These are phyloP conservation scores for Drosophila nr. perissopoda DNA, from an alignment of 2,888 invertebrate genomes.

Conservation along the genomic window DNA sequence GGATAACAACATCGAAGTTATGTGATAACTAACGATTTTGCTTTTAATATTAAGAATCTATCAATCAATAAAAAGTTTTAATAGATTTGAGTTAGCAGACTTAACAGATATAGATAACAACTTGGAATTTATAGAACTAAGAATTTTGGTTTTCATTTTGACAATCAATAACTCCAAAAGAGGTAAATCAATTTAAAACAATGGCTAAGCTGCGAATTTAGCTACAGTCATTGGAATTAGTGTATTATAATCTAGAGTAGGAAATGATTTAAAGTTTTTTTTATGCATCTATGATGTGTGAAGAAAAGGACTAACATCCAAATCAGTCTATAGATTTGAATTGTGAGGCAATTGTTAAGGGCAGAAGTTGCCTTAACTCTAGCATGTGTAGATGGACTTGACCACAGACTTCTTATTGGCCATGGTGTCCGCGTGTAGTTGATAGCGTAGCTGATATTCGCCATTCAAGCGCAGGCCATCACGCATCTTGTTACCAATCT, in stretches of 20 bases:
- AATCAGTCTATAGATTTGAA: background rate
- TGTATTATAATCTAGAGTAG: background rate
- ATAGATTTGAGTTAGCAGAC: background rate
- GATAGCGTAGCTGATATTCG: constrained; percentile 87
- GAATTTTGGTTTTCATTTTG: constrained; percentile 21
- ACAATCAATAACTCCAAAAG: constrained; percentile 6
- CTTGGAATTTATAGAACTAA: constrained; percentile 8
- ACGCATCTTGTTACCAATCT: constrained; percentile 94
- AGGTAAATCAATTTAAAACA: constrained; percentile 18
- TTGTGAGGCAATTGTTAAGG: background rate
- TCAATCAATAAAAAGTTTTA: no score
- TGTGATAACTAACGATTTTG: no score
- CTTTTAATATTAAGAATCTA: no score
- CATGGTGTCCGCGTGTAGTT: constrained; percentile 93
- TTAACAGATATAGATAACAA: background rate
- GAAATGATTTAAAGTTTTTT: no score
- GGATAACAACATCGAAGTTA: no score
- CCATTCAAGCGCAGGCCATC: constrained; percentile 90
- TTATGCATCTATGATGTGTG: background rate
- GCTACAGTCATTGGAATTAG: background rate
- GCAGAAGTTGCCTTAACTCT: constrained; percentile 81
- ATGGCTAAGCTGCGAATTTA: background rate
- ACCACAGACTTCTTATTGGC: constrained; percentile 92
- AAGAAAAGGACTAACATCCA: constrained; percentile 1
- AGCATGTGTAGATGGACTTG: constrained; percentile 85